These are phyloP conservation scores for Zelostemma sp. DNA, from an alignment of 1,140 invertebrate genomes.

Conservation along the genomic window DNA sequence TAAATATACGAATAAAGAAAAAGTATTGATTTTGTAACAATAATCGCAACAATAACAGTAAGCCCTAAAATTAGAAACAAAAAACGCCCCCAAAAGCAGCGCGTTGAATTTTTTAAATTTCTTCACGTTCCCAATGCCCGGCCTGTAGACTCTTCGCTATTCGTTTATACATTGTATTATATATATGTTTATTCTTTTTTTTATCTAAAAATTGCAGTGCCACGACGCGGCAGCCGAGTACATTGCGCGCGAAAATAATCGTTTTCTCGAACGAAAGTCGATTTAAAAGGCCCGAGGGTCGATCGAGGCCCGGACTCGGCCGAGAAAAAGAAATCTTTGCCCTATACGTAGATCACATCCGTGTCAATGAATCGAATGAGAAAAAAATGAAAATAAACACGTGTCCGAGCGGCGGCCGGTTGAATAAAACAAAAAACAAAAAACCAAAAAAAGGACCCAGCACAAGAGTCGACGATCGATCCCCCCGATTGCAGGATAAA, in stretches of 20 bases:
- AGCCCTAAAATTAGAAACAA: not conserved
- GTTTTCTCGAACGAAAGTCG: constrained; percentile 27
- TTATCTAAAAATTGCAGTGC: constrained; percentile 58
- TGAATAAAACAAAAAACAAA: not conserved
- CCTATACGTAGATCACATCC: no score
- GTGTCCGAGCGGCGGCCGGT: no score
- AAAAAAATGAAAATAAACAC: no score
- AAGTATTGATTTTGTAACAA: no score
- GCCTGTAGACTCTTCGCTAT: constrained; percentile 57
- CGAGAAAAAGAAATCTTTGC: no score
- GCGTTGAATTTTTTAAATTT: constrained; percentile 2
- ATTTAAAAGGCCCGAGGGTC: constrained; percentile 20
- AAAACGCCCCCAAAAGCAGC: constrained; percentile 3
- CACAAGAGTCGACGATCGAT: constrained; percentile 12
- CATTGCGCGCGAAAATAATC: constrained; percentile 53
- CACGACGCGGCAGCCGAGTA: constrained; percentile 56
- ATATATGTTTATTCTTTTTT: constrained; percentile 48
- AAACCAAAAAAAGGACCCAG: not conserved
- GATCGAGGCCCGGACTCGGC: not conserved
- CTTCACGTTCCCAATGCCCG: constrained; percentile 51
- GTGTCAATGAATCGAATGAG: no score
- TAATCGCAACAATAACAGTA: no score
- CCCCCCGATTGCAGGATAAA: constrained; percentile 22
- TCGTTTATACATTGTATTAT: constrained; percentile 50
- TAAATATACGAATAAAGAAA: not conserved